These are phyloP conservation scores for Sebastes trivittatus DNA, from an alignment of 2,797 vertebrate genomes.

Conservation along the genomic window DNA sequence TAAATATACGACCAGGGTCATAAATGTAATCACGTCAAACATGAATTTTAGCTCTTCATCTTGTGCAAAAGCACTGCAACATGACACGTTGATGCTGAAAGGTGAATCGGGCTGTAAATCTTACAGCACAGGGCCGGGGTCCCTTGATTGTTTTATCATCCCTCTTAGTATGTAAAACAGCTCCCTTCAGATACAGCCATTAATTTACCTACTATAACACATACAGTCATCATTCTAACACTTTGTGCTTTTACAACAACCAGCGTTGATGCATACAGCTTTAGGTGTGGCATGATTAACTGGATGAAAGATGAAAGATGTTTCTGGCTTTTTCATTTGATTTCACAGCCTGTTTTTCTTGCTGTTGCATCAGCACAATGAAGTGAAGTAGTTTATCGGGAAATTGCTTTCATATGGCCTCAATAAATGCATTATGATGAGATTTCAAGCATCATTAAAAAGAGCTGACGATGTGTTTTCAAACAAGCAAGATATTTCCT, in stretches of 20 bases:
- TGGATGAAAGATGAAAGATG: conserved; percentile 32
- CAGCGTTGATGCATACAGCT: neutral
- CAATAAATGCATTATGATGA: conserved; percentile 55
- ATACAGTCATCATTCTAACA: neutral
- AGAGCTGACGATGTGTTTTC: conserved; percentile 51
- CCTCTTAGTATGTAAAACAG: neutral
- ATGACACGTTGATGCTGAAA: neutral
- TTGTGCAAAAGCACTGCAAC: neutral
- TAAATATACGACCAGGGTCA: neutral
- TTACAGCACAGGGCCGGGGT: neutral
- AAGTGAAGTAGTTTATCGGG: conserved; percentile 38
- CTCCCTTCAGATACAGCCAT: neutral
- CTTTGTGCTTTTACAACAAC: neutral
- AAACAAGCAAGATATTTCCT: conserved; percentile 13
- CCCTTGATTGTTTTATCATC: conserved; percentile 8
- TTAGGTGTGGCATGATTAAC: conserved; percentile 12
- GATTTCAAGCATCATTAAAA: conserved; percentile 67
- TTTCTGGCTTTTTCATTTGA: conserved; percentile 24
- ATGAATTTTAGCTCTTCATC: neutral
- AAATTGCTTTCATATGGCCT: conserved; percentile 45
- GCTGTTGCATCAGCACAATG: conserved; percentile 45
- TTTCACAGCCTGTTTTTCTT: conserved; percentile 39
- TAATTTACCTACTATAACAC: neutral
- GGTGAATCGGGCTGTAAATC: neutral
- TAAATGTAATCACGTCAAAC: neutral